Conservation (phyloP, 2,797 vertebrate genomes). For the Margarornis squamiger region DNA sequence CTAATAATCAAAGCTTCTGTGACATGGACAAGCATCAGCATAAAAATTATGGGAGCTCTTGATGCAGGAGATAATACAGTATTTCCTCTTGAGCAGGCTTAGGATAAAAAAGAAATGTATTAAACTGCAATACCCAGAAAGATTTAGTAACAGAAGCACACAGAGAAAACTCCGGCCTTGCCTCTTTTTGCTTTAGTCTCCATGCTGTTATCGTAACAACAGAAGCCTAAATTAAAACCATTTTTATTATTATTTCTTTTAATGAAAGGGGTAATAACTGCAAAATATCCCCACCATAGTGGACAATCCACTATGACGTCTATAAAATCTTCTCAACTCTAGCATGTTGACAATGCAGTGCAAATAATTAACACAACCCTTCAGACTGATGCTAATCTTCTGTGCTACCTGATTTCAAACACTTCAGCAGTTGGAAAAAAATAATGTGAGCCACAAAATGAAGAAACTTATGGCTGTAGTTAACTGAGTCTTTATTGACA, state of each 20-base stretch:
- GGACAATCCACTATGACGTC: too few species aligned
- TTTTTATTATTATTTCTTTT: background rate
- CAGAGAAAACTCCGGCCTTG: background rate
- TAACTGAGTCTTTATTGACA: background rate
- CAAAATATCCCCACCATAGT: background rate
- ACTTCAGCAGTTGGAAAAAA: background rate
- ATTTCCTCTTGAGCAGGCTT: background rate
- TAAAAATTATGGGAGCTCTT: background rate
- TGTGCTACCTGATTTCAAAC: background rate
- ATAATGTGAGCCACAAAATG: background rate
- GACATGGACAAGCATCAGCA: background rate
- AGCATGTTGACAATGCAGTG: background rate
- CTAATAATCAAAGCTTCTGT: background rate
- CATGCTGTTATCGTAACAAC: background rate
- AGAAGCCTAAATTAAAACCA: background rate
- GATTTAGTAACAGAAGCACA: background rate
- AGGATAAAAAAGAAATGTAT: background rate
- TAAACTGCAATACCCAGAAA: background rate
- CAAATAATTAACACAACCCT: background rate
- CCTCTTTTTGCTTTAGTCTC: background rate
- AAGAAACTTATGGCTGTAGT: background rate
- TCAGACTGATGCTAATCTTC: background rate
- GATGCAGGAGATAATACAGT: background rate
- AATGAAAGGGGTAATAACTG: background rate
- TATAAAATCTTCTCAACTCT: background rate